Evolutionary conservation across 92 coral and sea anemone species (phyloP).

Genomic region (Metridium senile): DNA sequence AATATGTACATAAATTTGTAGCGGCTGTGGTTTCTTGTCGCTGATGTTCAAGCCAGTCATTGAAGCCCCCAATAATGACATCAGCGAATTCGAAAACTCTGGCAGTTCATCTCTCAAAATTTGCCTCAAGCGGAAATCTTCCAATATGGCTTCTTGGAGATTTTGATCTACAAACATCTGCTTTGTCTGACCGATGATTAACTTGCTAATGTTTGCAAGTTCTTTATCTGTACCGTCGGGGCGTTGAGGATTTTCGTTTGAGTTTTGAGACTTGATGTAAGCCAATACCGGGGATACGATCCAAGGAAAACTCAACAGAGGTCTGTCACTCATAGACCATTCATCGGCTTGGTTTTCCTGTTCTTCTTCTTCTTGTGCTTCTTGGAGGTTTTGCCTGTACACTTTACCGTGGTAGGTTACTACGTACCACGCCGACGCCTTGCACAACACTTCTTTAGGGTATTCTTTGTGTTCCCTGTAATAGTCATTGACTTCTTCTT

Average conservation of each 20-base stretch:
- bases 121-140: constrained; percentile 50
- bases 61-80: constrained; percentile 58
- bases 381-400: not conserved
- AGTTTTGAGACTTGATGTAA: constrained; percentile 47
- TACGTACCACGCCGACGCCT: constrained; percentile 95
- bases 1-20: constrained; percentile 51
- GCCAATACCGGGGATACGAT: constrained; percentile 73
- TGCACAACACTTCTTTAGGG: constrained; percentile 59
- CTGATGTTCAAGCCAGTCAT: constrained; percentile 65
- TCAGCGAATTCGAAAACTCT: not conserved
- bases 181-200: constrained; percentile 61
- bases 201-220: constrained; percentile 51
- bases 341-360: constrained; percentile 6
- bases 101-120: constrained; percentile 32
- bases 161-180: constrained; percentile 3
- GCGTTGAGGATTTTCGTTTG: not conserved
- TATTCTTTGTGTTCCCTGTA: constrained; percentile 41
- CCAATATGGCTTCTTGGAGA: constrained; percentile 18
- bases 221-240: constrained; percentile 36
- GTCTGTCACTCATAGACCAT: constrained; percentile 29
- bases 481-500: constrained; percentile 62
- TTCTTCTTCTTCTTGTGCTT: not conserved
- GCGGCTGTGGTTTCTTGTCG: constrained; percentile 40
- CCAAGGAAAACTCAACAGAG: constrained; percentile 76
- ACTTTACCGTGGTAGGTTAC: constrained; percentile 49